phyloP scores from a whole-genome alignment of 2,888 invertebrate species.

The Cantharis nigra region DNA sequence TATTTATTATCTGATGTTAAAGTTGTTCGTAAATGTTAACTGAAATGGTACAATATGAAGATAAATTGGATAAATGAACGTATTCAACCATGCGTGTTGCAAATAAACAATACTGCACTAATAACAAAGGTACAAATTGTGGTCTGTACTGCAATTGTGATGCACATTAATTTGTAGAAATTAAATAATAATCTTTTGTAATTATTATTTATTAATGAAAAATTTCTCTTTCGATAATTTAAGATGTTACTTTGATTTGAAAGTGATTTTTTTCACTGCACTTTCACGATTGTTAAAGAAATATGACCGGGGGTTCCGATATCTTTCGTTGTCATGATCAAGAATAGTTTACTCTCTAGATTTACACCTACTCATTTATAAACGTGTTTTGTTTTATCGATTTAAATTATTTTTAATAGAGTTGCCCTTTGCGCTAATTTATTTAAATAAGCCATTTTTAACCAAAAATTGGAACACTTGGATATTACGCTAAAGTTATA shows the following conservation, averaged over 20 bases:
- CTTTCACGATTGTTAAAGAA: conserved; percentile 43
- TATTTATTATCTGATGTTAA: neutral
- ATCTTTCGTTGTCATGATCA: conserved; percentile 42
- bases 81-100: conserved; percentile 27
- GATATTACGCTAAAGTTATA: neutral
- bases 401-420: neutral
- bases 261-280: conserved; percentile 27
- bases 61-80: conserved; percentile 38
- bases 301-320: conserved; percentile 43
- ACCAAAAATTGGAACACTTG: neutral
- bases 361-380: neutral
- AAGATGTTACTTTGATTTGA: conserved; percentile 8
- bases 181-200: neutral
- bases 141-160: neutral
- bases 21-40: neutral
- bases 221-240: conserved; percentile 19
- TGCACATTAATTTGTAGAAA: neutral
- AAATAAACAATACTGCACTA: conserved; percentile 16
- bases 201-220: neutral
- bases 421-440: neutral
- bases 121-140: neutral
- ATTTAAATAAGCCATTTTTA: neutral
- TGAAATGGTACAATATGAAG: conserved; percentile 24
- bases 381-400: neutral
- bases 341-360: conserved; percentile 24